A percentile compares a stretch with the other conserved stretches of the same genome.
These are phyloP conservation scores for Calliopsis andreniformis DNA, from an alignment of 1,140 invertebrate genomes.

Conservation along the genomic window DNA sequence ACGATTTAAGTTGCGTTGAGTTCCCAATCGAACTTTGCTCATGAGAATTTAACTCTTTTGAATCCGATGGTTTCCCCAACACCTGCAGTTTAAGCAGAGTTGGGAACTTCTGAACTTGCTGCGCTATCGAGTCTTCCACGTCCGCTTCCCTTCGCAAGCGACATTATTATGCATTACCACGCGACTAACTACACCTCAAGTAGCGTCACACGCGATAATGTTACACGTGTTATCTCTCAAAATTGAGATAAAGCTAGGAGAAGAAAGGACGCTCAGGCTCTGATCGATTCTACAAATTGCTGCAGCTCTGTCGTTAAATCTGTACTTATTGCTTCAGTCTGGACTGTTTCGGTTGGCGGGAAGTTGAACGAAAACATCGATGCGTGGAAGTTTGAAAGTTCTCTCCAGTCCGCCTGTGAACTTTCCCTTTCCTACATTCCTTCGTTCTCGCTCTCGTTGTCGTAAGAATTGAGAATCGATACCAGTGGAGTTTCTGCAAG, in stretches of 20 bases:
- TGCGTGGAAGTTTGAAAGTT: conserved; percentile 38
- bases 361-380: conserved; percentile 9
- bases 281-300: not conserved
- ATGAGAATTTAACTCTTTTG: not conserved
- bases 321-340: not conserved
- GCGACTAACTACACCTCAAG: conserved; percentile 16
- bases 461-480: conserved; percentile 72
- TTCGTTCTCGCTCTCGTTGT: conserved; percentile 20
- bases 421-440: not conserved
- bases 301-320: not conserved
- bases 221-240: not conserved
- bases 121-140: conserved; percentile 1
- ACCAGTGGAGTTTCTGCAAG: conserved; percentile 69
- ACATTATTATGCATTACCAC: conserved; percentile 35
- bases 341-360: not conserved
- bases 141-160: not conserved
- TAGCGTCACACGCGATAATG: not conserved
- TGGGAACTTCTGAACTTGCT: conserved; percentile 7
- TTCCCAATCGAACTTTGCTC: not conserved
- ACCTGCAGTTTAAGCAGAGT: not conserved
- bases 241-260: not conserved
- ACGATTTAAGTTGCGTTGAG: not conserved
- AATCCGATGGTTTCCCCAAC: not conserved
- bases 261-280: not conserved
- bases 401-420: conserved; percentile 6